Base-by-base conservation (phyloP, 2,888 invertebrate species). In the Sinhomidia bicolor region DNA sequence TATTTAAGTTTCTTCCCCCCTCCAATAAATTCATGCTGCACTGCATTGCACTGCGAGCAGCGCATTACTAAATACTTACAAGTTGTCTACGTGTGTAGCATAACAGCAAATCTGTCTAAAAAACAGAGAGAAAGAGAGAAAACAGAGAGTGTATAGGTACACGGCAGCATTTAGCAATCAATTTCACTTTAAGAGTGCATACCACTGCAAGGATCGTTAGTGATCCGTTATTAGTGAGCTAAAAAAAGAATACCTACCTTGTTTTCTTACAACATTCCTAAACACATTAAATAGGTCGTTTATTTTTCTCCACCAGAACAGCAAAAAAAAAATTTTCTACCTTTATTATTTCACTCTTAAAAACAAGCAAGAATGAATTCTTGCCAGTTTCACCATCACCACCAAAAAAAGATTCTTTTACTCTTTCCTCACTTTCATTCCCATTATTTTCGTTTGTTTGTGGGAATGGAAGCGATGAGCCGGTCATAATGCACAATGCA, bases 111-210 rank as follows among this genome's bases (percentile, higher is more conserved):
- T n/a, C 23, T n/a, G 26, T 6, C 26, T 36, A 36, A 36, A 36
- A 5, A 36, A 7, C 4, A 36, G 4, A 36, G 36, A 68, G 14
- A 14, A 23, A 54, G 29, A 29, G 12, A 62, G 20, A 54, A 14
- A 23, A 54, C 14, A 29, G 12, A 62, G 20, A 54, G 54, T 36
- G 29, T 68, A 12, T n/a, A n/a, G n/a, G n/a, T n/a, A n/a, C n/a
- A n/a, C n/a, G n/a, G n/a, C 23, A 68, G 20, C 36, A 41, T 68
- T 1, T 26, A 74, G 51, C 47, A 76, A 76, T 76, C 76, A 76
- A 76, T 29, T 76, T 51, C 76, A 29, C 29, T 51, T 51, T 76
- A 76, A n/a, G 29, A 51, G 54, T 76, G 76, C 51, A 74, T 76
- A 51, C 54, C 54, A 76, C 41, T 76, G 41, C 76, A 29, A 51